A percentile compares a stretch with the other conserved stretches of the same genome.
Evolutionary conservation across 2,888 invertebrate genomes (phyloP).

Genomic region (Kryphioiulus occultus): DNA sequence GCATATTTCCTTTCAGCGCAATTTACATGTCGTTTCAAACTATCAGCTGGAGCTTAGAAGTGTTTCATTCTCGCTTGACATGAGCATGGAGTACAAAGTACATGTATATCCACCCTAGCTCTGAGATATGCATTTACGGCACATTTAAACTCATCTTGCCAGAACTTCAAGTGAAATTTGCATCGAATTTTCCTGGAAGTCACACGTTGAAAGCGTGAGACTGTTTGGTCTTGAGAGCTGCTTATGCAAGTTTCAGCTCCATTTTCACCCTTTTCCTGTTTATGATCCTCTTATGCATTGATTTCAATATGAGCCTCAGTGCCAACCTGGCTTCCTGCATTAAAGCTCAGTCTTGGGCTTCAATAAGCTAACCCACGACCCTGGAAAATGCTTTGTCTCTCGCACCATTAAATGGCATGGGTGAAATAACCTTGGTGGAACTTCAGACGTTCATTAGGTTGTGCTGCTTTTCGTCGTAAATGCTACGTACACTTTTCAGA

Average conservation of each 20-base stretch:
- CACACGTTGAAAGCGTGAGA: background rate
- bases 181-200: background rate
- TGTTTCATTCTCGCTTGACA: background rate
- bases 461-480: no score
- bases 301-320: background rate
- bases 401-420: background rate
- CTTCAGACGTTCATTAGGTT: background rate
- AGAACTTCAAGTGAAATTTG: background rate
- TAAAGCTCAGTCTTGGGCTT: background rate
- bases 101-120: background rate
- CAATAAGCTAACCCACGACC: background rate
- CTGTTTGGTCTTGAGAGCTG: background rate
- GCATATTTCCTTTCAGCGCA: background rate
- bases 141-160: background rate
- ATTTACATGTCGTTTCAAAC: slow-evolving; percentile 11
- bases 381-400: background rate
- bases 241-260: background rate
- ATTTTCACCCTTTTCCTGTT: background rate
- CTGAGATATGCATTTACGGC: slow-evolving; percentile 20
- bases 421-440: background rate
- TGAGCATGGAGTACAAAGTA: background rate
- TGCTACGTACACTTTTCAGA: no score
- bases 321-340: background rate
- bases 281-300: background rate
- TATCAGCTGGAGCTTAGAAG: background rate